A percentile compares a stretch with the other conserved stretches of the same genome.
Evolutionary conservation across 2,888 invertebrate genomes (phyloP).

Genomic region (Catotricha subobsoleta): DNA sequence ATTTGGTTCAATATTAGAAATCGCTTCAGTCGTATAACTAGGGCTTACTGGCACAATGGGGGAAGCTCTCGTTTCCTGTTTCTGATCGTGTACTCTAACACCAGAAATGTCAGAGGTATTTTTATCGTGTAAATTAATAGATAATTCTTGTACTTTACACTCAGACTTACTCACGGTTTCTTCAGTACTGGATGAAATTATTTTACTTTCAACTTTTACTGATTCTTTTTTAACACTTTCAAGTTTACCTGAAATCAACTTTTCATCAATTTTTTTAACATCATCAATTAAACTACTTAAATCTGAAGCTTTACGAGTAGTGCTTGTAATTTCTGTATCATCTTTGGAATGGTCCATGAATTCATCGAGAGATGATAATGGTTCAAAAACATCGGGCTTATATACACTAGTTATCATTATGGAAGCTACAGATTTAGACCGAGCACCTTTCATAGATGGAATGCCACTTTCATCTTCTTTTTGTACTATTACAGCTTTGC

Average conservation of each 20-base stretch:
- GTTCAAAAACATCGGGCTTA: conserved; percentile 20
- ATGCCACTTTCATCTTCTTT: neutral
- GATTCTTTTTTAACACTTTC: conserved; percentile 9
- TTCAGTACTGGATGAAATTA: conserved; percentile 5
- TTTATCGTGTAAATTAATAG: conserved; percentile 7
- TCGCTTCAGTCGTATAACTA: conserved; percentile 26
- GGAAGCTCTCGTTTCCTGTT: neutral
- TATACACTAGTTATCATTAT: conserved; percentile 30
- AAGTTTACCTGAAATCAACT: neutral
- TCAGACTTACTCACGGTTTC: neutral
- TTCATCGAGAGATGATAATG: conserved; percentile 18
- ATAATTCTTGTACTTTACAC: too few relatives aligned
- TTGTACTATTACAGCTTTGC: neutral
- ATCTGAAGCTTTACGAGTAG: conserved; percentile 2
- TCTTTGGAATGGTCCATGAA: conserved; percentile 7
- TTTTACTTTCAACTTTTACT: conserved; percentile 11
- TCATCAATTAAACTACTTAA: conserved; percentile 6
- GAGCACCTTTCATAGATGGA: conserved; percentile 22
- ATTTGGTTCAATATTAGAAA: conserved; percentile 12
- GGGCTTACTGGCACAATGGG: conserved; percentile 54
- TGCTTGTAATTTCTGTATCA: conserved; percentile 1
- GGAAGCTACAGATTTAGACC: conserved; percentile 29
- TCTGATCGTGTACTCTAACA: conserved; percentile 1
- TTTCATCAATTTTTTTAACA: conserved; percentile 5
- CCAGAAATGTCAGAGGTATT: conserved; percentile 9